Evolutionary conservation across 2,888 invertebrate genomes (phyloP).

Genomic region (Lithophane socia): DNA sequence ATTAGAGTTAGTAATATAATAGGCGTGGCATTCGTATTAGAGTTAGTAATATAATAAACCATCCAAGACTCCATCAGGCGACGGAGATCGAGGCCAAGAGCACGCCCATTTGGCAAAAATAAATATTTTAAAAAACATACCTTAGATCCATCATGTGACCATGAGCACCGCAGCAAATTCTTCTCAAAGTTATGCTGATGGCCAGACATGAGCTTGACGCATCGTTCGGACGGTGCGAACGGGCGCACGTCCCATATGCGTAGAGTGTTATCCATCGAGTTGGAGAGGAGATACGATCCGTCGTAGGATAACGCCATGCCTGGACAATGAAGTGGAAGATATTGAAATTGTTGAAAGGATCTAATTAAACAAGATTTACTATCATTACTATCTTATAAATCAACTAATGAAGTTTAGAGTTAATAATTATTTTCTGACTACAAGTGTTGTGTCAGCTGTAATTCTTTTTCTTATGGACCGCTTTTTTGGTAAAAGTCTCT

Average conservation of each 20-base stretch:
- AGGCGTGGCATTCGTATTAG: neutral
- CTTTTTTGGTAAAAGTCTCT: neutral
- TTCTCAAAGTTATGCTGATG: slow-evolving; percentile 99
- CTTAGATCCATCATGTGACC: slow-evolving; percentile 98
- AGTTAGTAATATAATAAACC: neutral
- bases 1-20: no score
- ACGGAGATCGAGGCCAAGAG: neutral
- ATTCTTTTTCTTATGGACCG: neutral
- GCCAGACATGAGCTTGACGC: slow-evolving; percentile 97
- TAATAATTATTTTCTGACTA: neutral
- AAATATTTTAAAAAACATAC: slow-evolving; percentile 67
- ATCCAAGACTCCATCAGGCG: neutral
- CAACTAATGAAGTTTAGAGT: neutral
- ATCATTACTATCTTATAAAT: neutral
- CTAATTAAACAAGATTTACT: neutral
- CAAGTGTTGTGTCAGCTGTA: neutral
- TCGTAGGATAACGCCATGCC: slow-evolving; percentile 95
- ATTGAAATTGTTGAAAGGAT: neutral
- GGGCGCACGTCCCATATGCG: slow-evolving; percentile 99
- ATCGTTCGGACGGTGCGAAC: slow-evolving; percentile 97
- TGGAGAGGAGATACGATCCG: slow-evolving; percentile 97
- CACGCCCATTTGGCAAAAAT: neutral
- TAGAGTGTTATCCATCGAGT: slow-evolving; percentile 98
- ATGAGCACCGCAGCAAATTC: slow-evolving; percentile 97
- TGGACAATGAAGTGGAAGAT: slow-evolving; percentile 54